A percentile compares a stretch with the other conserved stretches of the same genome.
phyloP scores from a whole-genome alignment of 2,888 invertebrate species.

The Euphydryas editha region DNA sequence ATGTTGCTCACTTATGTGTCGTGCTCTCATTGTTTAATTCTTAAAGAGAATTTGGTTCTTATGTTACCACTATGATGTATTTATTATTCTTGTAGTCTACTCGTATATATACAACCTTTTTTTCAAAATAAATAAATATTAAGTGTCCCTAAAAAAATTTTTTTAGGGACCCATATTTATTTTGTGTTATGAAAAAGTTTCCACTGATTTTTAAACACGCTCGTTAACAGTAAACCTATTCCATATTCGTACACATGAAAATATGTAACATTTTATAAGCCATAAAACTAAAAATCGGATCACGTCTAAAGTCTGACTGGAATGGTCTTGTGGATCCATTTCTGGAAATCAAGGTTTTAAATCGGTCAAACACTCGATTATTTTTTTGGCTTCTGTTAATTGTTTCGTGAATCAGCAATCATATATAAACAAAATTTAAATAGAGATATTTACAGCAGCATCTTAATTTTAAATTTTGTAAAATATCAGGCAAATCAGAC shows the following conservation, averaged over 20 bases:
- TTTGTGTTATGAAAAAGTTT: too few species aligned
- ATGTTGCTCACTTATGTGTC: conserved; percentile 15
- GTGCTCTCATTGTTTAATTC: conserved; percentile 9
- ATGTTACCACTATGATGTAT: background rate
- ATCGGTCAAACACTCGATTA: background rate
- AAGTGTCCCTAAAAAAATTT: too few species aligned
- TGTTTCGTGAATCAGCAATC: background rate
- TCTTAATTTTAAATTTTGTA: too few species aligned
- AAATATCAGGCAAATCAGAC: too few species aligned
- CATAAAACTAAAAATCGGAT: background rate
- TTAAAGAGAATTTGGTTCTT: background rate
- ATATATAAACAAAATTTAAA: background rate
- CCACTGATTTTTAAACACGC: background rate
- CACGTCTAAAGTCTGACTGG: background rate
- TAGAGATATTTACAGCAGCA: too few species aligned
- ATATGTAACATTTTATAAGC: background rate
- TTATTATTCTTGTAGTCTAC: too few species aligned
- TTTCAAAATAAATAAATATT: too few species aligned
- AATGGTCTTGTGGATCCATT: conserved; percentile 3
- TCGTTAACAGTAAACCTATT: background rate
- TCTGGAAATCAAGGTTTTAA: background rate
- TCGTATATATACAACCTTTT: too few species aligned
- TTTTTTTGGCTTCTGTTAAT: background rate
- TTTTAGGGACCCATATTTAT: too few species aligned
- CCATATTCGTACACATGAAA: background rate